Evolutionary conservation across 2,888 invertebrate species (phyloP), one percentile per base, ranked within the genome.

Genomic region (Idaea straminata): DNA sequence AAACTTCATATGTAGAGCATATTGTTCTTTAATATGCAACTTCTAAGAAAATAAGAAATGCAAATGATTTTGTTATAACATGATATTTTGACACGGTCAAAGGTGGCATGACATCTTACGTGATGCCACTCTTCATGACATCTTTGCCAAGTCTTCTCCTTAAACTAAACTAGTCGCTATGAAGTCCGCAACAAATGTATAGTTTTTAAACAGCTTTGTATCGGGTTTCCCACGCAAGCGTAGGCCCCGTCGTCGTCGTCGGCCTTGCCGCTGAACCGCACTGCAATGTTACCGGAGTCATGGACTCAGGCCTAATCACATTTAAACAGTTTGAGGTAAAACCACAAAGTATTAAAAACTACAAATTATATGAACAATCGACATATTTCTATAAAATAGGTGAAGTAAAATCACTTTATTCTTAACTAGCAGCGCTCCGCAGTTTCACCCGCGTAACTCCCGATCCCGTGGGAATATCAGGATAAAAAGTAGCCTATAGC

Each of bases 211-310:
- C 36, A 4, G 47, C 47, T 47, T 47, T 47, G 13, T 47, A 75
- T 80, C 80, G 79, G 77, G 77, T 81, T 83, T 83, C 83, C 83
- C 83, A 82, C 82, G 81, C 83, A 79, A 66, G 62, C 66, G 75
- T 70, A 69, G 71, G 76, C 73, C 80, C 78, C 80, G 47, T 47
- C 75, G 76, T 47, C 75, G 76, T 72, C 69, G 74, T 69, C 75
- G 86, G 83, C 89, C 89, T 89, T 88, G 89, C 76, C 67, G 77
- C 70, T 83, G 84, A 86, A 88, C 88, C 87, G 76, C 79, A 77
- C 81, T 78, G 82, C 82, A 79, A 77, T 77, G 78, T 75, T 69
- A 64, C 61, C 69, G 67, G 71, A 77, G 80, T 82, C 82, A 82
- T 77, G 82, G 81, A 78, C 74, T 79, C 59, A 35, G 61, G 63